These are phyloP conservation scores for Empidonax traillii DNA, from an alignment of 2,113 vertebrate species.

Conservation along the genomic window DNA sequence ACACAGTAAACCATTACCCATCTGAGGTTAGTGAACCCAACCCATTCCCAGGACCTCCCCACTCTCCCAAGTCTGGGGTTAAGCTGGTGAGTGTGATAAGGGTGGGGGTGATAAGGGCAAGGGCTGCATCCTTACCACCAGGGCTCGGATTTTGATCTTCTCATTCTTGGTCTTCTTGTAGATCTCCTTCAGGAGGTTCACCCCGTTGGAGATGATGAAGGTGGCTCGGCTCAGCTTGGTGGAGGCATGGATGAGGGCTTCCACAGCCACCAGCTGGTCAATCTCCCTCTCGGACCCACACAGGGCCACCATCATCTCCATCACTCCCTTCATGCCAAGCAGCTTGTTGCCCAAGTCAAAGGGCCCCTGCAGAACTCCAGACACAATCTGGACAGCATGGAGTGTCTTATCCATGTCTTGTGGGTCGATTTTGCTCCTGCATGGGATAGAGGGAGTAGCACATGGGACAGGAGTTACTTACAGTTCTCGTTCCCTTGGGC, in stretches of 20 bases:
- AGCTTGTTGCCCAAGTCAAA: constrained; percentile 92
- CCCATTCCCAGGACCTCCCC: neutral
- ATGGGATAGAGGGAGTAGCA: neutral
- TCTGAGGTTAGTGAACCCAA: neutral
- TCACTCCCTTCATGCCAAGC: constrained; percentile 88
- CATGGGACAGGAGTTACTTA: neutral
- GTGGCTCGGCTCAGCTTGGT: constrained; percentile 94
- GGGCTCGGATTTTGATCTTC: constrained; percentile 94
- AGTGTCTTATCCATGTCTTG: constrained; percentile 97
- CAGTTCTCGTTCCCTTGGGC: neutral
- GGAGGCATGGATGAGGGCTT: constrained; percentile 92
- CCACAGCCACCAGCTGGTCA: constrained; percentile 95
- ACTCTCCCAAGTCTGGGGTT: neutral
- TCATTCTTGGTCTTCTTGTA: constrained; percentile 98
- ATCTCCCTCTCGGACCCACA: constrained; percentile 91
- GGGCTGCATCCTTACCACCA: constrained; percentile 85
- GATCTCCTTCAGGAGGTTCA: constrained; percentile 91
- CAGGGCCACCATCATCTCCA: constrained; percentile 99
- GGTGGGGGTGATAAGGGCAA: neutral
- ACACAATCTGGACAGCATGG: constrained; percentile 90
- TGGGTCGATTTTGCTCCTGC: constrained; percentile 92
- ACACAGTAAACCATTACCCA: neutral
- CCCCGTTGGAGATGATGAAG: constrained; percentile 94
- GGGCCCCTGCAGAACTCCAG: constrained; percentile 93
- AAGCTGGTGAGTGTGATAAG: neutral